These are phyloP conservation scores for Aplodontia rufa DNA, from an alignment of 2,113 vertebrate genomes.

Conservation along the genomic window DNA sequence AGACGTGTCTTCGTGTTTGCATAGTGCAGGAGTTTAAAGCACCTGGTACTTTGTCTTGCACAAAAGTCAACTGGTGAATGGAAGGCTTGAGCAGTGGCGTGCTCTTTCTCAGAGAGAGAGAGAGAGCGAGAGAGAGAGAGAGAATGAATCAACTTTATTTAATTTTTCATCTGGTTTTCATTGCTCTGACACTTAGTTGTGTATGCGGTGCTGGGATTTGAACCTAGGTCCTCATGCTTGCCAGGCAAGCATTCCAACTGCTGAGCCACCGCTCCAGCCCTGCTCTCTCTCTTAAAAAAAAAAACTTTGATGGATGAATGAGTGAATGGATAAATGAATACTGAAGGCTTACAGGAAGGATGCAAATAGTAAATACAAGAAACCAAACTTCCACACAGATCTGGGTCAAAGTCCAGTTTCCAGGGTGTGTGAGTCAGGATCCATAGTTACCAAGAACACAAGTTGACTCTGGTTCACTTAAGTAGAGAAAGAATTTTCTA, in stretches of 20 bases:
- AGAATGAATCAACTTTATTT: too few relatives aligned
- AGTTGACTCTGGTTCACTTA: not conserved
- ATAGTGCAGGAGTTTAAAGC: not conserved
- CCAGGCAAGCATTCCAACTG: too few relatives aligned
- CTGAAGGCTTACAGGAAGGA: not conserved
- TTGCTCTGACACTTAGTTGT: too few relatives aligned
- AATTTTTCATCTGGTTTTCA: too few relatives aligned
- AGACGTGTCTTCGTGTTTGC: not conserved
- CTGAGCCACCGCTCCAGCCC: too few relatives aligned
- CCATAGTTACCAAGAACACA: not conserved
- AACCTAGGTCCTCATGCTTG: too few relatives aligned
- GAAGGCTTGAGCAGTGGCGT: too few relatives aligned
- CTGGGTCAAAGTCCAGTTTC: not conserved
- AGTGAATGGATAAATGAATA: not conserved
- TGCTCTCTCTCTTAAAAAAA: too few relatives aligned
- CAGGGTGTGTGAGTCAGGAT: not conserved
- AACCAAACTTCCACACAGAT: not conserved
- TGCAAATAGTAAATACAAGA: not conserved
- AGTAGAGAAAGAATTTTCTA: not conserved
- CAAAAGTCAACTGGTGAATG: not conserved
- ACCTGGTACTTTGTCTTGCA: not conserved
- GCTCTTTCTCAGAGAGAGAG: too few relatives aligned
- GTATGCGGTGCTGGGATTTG: too few relatives aligned
- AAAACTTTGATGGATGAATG: not conserved
- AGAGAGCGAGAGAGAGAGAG: too few relatives aligned